These are phyloP conservation scores for Drosophila elegans DNA, from an alignment of 1,140 invertebrate genomes.

Conservation along the genomic window DNA sequence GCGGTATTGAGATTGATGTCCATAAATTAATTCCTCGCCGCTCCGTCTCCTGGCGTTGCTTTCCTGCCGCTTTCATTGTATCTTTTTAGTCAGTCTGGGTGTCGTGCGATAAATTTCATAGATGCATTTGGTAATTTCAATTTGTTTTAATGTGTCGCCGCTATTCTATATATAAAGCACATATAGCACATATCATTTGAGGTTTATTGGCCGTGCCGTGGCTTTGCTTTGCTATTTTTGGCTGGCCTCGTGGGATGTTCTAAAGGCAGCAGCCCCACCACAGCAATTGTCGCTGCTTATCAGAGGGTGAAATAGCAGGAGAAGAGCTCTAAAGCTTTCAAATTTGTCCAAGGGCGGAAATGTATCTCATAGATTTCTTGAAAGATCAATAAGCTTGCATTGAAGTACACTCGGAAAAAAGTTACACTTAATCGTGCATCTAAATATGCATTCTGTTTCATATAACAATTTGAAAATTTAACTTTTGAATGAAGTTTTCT, in stretches of 20 bases:
- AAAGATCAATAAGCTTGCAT: conserved; percentile 28
- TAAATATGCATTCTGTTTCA: too few species aligned
- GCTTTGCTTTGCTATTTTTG: conserved; percentile 53
- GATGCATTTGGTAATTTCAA: conserved; percentile 82
- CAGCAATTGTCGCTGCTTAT: conserved; percentile 65
- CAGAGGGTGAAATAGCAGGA: conserved; percentile 4
- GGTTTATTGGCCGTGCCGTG: conserved; percentile 62
- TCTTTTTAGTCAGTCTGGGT: conserved; percentile 29
- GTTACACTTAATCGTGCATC: background rate
- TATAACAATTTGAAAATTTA: too few species aligned
- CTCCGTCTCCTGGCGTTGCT: background rate
- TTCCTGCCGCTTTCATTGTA: conserved; percentile 10
- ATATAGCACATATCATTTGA: conserved; percentile 70
- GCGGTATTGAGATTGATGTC: conserved; percentile 74
- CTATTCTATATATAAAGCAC: conserved; percentile 39
- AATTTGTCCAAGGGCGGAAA: conserved; percentile 57
- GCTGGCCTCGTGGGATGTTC: conserved; percentile 60
- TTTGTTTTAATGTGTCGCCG: conserved; percentile 72
- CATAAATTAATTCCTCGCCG: conserved; percentile 69
- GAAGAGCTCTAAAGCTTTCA: conserved; percentile 53
- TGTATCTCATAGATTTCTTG: conserved; percentile 11
- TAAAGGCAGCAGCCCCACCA: conserved; percentile 3
- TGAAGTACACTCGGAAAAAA: conserved; percentile 13
- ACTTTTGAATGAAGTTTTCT: too few species aligned
- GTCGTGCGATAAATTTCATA: conserved; percentile 72